Evolutionary conservation across 2,113 vertebrate species (phyloP).

Genomic region (Archilochus colubris): DNA sequence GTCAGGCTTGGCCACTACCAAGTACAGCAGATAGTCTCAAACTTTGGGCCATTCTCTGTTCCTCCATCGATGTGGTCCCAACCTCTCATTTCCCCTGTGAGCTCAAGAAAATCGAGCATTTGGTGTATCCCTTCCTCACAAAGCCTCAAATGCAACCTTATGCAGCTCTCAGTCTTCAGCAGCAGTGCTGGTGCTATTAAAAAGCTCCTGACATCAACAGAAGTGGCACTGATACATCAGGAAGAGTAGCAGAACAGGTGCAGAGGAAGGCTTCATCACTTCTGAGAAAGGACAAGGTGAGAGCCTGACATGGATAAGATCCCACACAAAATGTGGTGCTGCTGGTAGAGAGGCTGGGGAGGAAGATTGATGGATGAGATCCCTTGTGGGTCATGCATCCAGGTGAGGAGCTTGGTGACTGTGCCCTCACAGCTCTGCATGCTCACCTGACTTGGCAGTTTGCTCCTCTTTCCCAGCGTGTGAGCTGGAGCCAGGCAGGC

Average conservation of each 20-base stretch:
- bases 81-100: neutral
- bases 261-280: neutral
- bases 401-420: neutral
- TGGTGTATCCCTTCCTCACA: neutral
- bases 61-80: neutral
- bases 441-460: neutral
- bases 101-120: neutral
- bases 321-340: neutral
- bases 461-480: neutral
- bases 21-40: neutral
- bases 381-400: neutral
- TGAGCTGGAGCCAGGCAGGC: neutral
- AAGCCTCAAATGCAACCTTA: constrained; percentile 9
- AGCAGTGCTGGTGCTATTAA: constrained; percentile 3
- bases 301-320: neutral
- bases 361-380: neutral
- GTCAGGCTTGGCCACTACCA: neutral
- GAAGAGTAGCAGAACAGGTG: neutral
- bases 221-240: neutral
- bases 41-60: neutral
- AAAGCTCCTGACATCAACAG: constrained; percentile 33
- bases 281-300: neutral
- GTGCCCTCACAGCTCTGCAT: accelerated
- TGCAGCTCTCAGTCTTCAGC: constrained; percentile 45
- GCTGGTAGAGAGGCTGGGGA: neutral